Conservation (phyloP, 1,140 invertebrate genomes). For the Leptinotarsa texana region DNA sequence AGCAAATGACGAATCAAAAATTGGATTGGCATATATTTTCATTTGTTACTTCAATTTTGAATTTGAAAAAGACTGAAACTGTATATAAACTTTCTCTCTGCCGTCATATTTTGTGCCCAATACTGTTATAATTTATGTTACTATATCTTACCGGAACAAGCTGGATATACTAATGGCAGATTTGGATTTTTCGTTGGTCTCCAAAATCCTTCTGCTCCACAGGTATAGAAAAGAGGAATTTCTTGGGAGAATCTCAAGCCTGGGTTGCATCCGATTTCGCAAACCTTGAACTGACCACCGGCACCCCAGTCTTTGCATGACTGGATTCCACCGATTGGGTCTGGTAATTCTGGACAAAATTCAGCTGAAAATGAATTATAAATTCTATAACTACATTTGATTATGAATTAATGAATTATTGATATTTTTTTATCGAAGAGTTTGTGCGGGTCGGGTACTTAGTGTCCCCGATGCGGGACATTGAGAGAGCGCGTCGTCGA, state of each 20-base stretch:
- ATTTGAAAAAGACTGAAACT: too few relatives aligned
- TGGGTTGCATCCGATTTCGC: conserved; percentile 84
- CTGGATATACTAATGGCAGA: conserved; percentile 83
- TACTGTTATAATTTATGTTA: neutral
- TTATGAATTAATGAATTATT: too few relatives aligned
- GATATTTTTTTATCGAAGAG: too few relatives aligned
- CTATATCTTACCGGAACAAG: conserved; percentile 76
- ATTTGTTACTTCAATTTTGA: too few relatives aligned
- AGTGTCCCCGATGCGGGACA: too few relatives aligned
- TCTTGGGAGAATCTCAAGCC: conserved; percentile 87
- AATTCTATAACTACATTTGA: too few relatives aligned
- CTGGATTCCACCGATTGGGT: conserved; percentile 88
- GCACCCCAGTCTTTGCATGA: conserved; percentile 95
- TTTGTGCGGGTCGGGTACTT: too few relatives aligned
- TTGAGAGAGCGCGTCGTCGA: too few relatives aligned
- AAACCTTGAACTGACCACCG: conserved; percentile 91
- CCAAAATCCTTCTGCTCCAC: conserved; percentile 96
- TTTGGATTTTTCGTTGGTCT: conserved; percentile 80
- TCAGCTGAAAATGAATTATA: conserved; percentile 64
- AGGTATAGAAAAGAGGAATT: conserved; percentile 93
- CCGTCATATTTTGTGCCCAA: neutral
- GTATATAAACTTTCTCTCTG: too few relatives aligned
- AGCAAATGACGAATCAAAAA: too few relatives aligned
- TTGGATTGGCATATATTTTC: too few relatives aligned
- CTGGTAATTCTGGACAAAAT: conserved; percentile 83